Conservation (phyloP, 1,140 invertebrate genomes). For the Neodiprion lecontei region DNA sequence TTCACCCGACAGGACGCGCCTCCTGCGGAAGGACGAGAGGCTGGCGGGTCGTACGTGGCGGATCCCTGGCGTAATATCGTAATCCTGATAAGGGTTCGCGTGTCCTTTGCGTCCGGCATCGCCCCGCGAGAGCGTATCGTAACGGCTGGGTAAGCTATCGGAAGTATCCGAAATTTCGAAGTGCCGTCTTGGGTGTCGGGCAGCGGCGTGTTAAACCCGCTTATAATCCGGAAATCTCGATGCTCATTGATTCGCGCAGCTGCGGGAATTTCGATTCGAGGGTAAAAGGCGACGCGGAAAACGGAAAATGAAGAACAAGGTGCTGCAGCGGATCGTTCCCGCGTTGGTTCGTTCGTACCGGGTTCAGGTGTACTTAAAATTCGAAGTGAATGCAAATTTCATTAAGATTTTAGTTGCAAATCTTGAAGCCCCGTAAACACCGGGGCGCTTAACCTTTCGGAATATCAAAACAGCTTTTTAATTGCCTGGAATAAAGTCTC, state of each 20-base stretch:
- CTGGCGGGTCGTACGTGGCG: neutral
- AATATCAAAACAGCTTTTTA: constrained; percentile 8
- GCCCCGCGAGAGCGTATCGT: neutral
- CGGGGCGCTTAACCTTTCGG: constrained; percentile 7
- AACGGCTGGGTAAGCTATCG: neutral
- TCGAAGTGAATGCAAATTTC: constrained; percentile 31
- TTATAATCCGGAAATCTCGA: neutral
- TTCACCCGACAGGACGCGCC: no score
- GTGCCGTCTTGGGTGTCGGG: neutral
- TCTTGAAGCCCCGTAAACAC: constrained; percentile 11
- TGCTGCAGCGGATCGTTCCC: constrained; percentile 1
- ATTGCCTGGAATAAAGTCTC: neutral
- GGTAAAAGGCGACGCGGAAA: no score
- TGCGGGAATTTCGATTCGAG: neutral
- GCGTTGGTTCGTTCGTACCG: constrained; percentile 29
- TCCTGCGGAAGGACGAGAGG: no score
- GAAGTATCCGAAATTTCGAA: neutral
- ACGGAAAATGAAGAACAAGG: no score
- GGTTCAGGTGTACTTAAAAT: constrained; percentile 28
- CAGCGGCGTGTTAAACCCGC: neutral
- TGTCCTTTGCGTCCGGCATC: neutral
- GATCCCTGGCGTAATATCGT: neutral
- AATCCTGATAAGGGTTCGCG: constrained; percentile 3
- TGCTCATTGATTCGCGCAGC: neutral
- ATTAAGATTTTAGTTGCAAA: constrained; percentile 31